These are phyloP conservation scores for Spisula solida DNA, from an alignment of 2,888 invertebrate species.

Conservation along the genomic window DNA sequence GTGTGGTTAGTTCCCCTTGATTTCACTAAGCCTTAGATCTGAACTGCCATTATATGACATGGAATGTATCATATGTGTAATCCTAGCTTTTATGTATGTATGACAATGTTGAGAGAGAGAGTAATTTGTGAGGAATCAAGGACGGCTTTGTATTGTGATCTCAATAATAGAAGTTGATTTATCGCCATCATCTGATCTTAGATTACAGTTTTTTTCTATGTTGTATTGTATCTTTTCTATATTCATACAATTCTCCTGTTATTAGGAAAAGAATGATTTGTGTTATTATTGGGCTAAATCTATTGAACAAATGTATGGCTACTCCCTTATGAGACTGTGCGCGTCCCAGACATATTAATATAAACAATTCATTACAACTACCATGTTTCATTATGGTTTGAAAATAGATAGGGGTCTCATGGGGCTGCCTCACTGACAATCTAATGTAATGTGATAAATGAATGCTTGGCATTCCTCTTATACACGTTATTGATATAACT, in stretches of 20 bases:
- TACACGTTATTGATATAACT: background rate
- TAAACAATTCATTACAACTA: conserved; percentile 65
- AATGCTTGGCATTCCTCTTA: background rate
- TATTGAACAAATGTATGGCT: conserved; percentile 6
- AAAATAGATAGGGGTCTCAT: conserved; percentile 62
- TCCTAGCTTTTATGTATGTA: conserved; percentile 4
- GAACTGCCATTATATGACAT: background rate
- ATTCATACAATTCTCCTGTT: conserved; percentile 3
- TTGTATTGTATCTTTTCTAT: background rate
- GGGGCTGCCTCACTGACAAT: conserved; percentile 41
- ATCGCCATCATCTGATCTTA: background rate
- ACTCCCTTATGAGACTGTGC: conserved; percentile 1
- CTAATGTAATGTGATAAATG: conserved; percentile 37
- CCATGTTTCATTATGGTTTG: conserved; percentile 69
- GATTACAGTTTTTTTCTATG: background rate
- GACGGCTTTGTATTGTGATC: background rate
- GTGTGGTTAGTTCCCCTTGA: background rate
- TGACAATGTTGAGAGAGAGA: background rate
- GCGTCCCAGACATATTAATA: conserved; percentile 58
- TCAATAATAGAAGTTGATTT: conserved; percentile 1
- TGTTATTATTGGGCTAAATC: conserved; percentile 11
- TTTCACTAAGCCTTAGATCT: background rate
- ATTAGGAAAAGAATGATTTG: background rate
- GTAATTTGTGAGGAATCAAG: conserved; percentile 17
- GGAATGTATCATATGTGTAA: background rate